Evolutionary conservation across 1,140 invertebrate species (phyloP).

Genomic region (Euglossa dilemma): DNA sequence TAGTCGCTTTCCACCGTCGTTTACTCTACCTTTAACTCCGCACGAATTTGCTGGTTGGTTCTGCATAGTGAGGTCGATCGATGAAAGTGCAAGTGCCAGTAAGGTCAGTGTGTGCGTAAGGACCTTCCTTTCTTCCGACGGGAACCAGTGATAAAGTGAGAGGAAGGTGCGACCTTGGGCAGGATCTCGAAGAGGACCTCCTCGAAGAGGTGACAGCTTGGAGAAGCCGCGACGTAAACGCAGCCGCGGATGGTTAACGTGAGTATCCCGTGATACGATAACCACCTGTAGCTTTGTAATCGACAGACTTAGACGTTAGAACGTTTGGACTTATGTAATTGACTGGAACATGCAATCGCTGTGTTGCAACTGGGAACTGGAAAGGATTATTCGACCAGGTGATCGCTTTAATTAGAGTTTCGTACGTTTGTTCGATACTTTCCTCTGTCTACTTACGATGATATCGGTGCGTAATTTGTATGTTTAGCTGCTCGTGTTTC

Average conservation of each 20-base stretch:
- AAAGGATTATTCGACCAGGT: background rate
- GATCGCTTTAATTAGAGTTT: background rate
- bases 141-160: constrained; percentile 59
- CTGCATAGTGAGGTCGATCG: constrained; percentile 35
- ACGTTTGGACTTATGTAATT: background rate
- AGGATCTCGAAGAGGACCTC: constrained; percentile 41
- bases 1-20: background rate
- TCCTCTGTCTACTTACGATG: too few species aligned
- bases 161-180: constrained; percentile 25
- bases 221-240: constrained; percentile 52
- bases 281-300: background rate
- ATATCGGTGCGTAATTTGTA: background rate
- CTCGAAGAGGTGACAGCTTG: constrained; percentile 33
- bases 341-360: background rate
- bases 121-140: constrained; percentile 37
- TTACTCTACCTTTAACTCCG: too few species aligned
- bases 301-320: background rate
- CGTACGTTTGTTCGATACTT: background rate
- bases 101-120: constrained; percentile 59
- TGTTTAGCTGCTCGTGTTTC: background rate
- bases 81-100: constrained; percentile 54
- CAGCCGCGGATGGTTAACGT: constrained; percentile 69
- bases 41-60: background rate
- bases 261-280: constrained; percentile 36
- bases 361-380: background rate